Evolutionary conservation across 2,888 invertebrate species (phyloP).

Genomic region (Nesidiocoris tenuis): DNA sequence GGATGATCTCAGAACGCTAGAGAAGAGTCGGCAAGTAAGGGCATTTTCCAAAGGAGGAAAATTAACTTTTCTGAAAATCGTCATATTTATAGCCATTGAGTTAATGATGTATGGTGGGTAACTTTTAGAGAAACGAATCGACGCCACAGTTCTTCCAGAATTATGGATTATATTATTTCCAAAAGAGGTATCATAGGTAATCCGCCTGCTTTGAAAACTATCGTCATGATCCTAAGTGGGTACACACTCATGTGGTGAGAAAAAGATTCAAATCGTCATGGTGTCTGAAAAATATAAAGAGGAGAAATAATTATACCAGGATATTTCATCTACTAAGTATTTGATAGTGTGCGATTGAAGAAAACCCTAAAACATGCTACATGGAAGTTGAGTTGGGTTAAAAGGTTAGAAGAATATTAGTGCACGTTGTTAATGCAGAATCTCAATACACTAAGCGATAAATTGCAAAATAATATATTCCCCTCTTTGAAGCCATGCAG

Average conservation of each 20-base stretch:
- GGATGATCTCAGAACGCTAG: conserved; percentile 14
- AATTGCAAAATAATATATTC: conserved; percentile 21
- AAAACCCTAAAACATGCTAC: conserved; percentile 13
- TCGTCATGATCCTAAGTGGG: no score
- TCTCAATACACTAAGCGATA: conserved; percentile 11
- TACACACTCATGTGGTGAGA: no score
- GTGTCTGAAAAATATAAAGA: not conserved
- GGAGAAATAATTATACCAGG: not conserved
- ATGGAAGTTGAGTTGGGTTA: conserved; percentile 17
- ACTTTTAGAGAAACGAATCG: no score
- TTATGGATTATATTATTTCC: conserved; percentile 15
- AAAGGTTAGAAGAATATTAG: conserved; percentile 26
- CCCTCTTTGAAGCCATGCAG: conserved; percentile 46
- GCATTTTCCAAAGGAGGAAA: conserved; percentile 45
- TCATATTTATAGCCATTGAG: conserved; percentile 1
- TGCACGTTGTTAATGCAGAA: conserved; percentile 15
- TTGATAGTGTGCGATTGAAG: conserved; percentile 12
- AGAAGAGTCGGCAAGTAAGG: conserved; percentile 42
- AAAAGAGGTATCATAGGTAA: no score
- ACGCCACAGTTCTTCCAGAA: not conserved
- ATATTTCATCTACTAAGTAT: no score
- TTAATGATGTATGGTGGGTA: no score
- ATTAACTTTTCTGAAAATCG: not conserved
- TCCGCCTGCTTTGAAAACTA: no score
- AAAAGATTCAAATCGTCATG: not conserved